Base-by-base conservation (phyloP, 1,140 invertebrate genomes). In the Babylonia areolata region DNA sequence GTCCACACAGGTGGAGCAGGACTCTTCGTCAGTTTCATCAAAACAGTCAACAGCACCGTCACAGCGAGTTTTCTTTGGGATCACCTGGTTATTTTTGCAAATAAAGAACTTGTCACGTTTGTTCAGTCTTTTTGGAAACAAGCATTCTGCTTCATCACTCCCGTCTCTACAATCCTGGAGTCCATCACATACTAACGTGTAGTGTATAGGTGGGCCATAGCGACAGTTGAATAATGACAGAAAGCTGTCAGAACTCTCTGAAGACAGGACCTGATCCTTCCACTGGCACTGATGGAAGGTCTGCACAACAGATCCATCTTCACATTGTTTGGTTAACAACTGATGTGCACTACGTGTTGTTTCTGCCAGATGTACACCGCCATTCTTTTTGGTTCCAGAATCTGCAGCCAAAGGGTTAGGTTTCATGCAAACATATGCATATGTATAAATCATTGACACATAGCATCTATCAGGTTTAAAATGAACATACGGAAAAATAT, bases 11-110 rank as follows among this genome's bases (percentile, higher is more conserved):
- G 46, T 39, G 17, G 42, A 37, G 42, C 86, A 87, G 78, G 73
- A 39, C 35, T 81, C 83, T 33, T 87, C 86, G 64, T 87, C 86
- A 51, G 54, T 81, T 2, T 39, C 86, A 35, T 87, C 86, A 0
- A 84, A 79, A n/a, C 86, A 87, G 58, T 87, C 82, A 12, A 78
- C 40, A 39, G 64, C 35, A 1, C 86, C 86, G 31, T 87, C 83
- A 73, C 86, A 87, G 9, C 64, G 54, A n/a, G 6, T 17, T 23
- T 64, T 23, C 35, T 33, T 28, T 23, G 54, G 1, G 33, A 86
- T 6, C 2, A 58, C 71, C 85, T 82, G 81, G 6, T 39, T 75
- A n/a, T 78, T 80, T 40, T 31, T 84, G 87, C 84, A 88, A 11
- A 42, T 64, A 37, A 58, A 73, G 31, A 82, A 51, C 1, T 54